Evolutionary conservation across 2,113 vertebrate genomes (phyloP), one percentile per base, ranked within the genome.

Genomic region (Nothocercus nigrocapillus): DNA sequence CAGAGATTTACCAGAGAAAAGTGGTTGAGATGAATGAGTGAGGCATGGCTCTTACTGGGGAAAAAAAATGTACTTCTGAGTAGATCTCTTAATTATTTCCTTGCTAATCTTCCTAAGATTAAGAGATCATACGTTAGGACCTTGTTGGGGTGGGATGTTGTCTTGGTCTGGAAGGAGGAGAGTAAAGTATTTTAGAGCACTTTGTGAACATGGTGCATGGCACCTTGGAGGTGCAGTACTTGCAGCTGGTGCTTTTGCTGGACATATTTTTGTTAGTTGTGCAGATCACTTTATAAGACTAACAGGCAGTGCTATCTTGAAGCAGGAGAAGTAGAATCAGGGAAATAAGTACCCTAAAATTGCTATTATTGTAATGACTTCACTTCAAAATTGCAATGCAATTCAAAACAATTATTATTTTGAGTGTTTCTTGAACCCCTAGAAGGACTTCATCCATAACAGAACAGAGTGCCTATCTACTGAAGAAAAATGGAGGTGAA

Each of bases 201-300:
- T 0, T 38, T 45, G 45, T 87, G 84, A 85, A 32, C 38, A 30
- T 14, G 54, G 15, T 13, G 20, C 25, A 11, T 3, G 34, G 40
- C 1, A 1, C 34, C 2, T 54, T 44, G 25, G 75, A 94, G 28
- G 34, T 76, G 38, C 32, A 44, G 4, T 66, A 27, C 49, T 64
- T 73, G 53, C 62, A 79, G 67, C 47, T 91, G 63, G 47, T 89
- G 58, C 58, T 85, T 95, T 76, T 79, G 27, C 82, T 69, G 75
- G 75, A 58, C 79, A 56, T 68, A 0, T 56, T 64, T 82, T 93
- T 89, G 74, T 86, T 54, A 49, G 64, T 72, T 73, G 83, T 47
- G n/a, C 78, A 78, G 81, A 69, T 88, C 1, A 0, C 42, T 61
- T 63, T 88, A 61, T 84, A 40, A 40, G 86, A 36, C 64, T 90